phyloP scores from a whole-genome alignment of 2,113 vertebrate genomes.

The Gadus chalcogrammus region DNA sequence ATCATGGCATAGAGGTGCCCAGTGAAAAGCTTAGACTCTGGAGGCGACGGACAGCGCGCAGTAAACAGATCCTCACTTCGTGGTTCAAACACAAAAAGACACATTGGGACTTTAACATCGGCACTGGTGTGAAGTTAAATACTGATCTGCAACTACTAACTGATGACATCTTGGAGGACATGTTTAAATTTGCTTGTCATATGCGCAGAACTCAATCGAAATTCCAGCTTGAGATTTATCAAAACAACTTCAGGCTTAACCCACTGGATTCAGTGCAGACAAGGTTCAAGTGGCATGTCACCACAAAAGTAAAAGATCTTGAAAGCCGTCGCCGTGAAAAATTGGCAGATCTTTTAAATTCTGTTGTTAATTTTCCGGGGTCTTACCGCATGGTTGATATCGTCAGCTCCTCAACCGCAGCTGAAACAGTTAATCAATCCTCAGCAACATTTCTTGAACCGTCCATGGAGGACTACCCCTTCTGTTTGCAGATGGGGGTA shows the following conservation, averaged over 20 bases:
- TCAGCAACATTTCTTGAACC: not conserved
- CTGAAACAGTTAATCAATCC: not conserved
- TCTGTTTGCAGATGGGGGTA: constrained; percentile 20
- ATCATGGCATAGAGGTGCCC: not conserved
- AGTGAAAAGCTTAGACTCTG: constrained; percentile 19
- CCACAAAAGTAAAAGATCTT: not conserved
- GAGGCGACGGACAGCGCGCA: constrained; percentile 2
- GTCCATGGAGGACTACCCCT: not conserved
- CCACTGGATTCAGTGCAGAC: constrained; percentile 8
- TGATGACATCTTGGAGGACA: constrained; percentile 29
- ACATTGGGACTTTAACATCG: constrained; percentile 28
- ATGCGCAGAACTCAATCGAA: constrained; percentile 5
- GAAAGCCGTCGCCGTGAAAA: not conserved
- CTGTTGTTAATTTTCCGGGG: constrained; percentile 1
- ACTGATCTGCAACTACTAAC: constrained; percentile 15
- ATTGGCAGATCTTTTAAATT: constrained; percentile 9
- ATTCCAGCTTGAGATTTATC: constrained; percentile 25
- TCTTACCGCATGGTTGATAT: constrained; percentile 10
- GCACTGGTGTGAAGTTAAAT: not conserved
- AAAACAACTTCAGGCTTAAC: constrained; percentile 17
- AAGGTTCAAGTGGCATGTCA: constrained; percentile 18
- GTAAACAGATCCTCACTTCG: constrained; percentile 9
- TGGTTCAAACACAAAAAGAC: constrained; percentile 8
- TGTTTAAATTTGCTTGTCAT: constrained; percentile 18
- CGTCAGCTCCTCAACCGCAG: not conserved